Percentiles rank a stretch among this genome's conserved stretches.
phyloP scores from a whole-genome alignment of 2,797 vertebrate species.

The Myoxocephalus aenaeus region DNA sequence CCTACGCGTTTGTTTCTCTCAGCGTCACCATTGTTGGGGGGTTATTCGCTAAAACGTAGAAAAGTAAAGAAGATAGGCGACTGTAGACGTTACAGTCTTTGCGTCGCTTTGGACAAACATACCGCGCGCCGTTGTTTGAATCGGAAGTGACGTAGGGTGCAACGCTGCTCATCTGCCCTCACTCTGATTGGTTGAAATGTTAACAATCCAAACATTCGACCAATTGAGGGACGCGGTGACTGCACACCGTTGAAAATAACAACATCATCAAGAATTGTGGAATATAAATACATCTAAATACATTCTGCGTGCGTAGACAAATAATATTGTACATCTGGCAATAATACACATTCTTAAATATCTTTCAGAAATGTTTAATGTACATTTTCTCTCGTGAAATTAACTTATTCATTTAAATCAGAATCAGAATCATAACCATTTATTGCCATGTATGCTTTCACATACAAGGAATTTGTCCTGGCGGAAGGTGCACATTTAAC shows the following conservation, averaged over 20 bases:
- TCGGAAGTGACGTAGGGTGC: slow-evolving; percentile 60
- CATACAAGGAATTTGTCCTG: too few relatives aligned
- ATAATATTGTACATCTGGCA: background rate
- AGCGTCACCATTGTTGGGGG: background rate
- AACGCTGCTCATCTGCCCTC: background rate
- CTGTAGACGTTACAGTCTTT: background rate
- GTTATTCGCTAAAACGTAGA: background rate
- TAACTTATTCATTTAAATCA: background rate
- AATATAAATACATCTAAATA: background rate
- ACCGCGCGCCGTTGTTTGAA: slow-evolving; percentile 55
- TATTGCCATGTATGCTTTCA: too few relatives aligned
- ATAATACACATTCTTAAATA: background rate
- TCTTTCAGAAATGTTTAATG: background rate
- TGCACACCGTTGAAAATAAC: slow-evolving; percentile 35
- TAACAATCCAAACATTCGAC: background rate
- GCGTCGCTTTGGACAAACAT: background rate
- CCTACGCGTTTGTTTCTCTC: background rate
- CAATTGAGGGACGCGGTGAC: background rate
- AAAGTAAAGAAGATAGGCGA: background rate
- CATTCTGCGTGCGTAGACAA: background rate
- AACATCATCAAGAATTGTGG: slow-evolving; percentile 14
- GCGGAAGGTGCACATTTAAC: too few relatives aligned
- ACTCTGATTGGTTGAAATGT: slow-evolving; percentile 58
- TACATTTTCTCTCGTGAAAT: background rate
- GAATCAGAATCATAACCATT: too few relatives aligned